These are phyloP conservation scores for Falco peregrinus DNA, from an alignment of 2,797 vertebrate genomes.

Conservation along the genomic window DNA sequence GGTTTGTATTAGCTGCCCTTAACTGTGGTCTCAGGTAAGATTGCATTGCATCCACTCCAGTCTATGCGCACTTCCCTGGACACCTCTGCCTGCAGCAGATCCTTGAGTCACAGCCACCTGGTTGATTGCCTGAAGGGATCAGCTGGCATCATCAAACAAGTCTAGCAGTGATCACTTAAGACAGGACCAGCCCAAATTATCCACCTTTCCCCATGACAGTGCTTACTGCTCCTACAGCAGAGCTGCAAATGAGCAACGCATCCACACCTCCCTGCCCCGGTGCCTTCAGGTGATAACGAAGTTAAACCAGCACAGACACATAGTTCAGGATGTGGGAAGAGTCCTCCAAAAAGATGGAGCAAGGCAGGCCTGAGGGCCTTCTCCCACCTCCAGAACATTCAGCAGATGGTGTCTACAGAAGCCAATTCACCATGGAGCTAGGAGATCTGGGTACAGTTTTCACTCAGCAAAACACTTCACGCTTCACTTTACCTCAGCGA, in stretches of 20 bases:
- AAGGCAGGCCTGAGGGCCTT: background rate
- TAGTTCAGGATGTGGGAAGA: background rate
- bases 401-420: background rate
- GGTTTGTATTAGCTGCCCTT: background rate
- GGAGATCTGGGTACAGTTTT: background rate
- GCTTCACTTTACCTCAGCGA: background rate
- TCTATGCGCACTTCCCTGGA: rapidly evolving
- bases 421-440: background rate
- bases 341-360: background rate
- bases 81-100: background rate
- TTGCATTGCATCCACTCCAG: background rate
- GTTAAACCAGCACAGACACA: background rate
- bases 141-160: background rate
- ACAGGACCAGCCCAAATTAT: background rate
- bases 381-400: background rate
- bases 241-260: background rate
- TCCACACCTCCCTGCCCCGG: background rate
- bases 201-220: background rate
- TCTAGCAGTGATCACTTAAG: background rate
- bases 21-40: background rate
- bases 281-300: background rate
- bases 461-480: background rate
- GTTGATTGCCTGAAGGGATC: background rate
- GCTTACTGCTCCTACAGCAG: background rate
- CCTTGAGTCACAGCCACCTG: background rate